Base-by-base conservation (phyloP, 1,140 invertebrate genomes). In the Scaptomyza hsui region DNA sequence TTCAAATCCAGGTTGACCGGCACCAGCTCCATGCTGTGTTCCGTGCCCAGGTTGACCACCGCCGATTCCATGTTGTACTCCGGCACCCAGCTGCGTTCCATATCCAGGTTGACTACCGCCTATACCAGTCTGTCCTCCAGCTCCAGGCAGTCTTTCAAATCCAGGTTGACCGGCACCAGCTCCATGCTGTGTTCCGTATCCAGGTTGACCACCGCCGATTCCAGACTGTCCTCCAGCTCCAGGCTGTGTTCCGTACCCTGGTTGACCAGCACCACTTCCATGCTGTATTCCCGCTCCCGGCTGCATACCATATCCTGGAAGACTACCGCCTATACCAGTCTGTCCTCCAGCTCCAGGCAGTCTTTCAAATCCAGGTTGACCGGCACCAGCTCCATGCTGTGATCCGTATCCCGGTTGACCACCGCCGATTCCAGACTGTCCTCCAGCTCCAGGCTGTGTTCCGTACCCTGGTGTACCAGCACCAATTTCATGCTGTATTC, bases 1-100 rank as follows among this genome's bases (percentile, higher is more conserved):
- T 9, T 57, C 53, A 18, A n/a, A 47, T 24, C 61, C 68, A 0
- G 64, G 29, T 21, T 59, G 65, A 0, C 18, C 16, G 3, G 1
- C 32, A 12, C 32, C 67, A 10, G 9, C n/a, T 19, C 59, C 71
- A 13, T 72, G 48, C 7, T 69, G 77, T 1, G 6, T 0, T 18
- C 74, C 72, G 5, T 49, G 45, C 4, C 72, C 67, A 2, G 68
- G 29, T 16, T 69, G 70, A 6, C 62, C 64, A 4, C 39, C 53
- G 4, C 15, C 45, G 0, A 10, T 1, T 18, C 42, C 62, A 9
- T 42, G 16, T 5, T 57, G 69, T 21, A 26, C 18, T 9, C 55
- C 60, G 24, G n/a, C 1, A 29, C 68, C 67, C 15, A 48, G 12
- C 10, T 57, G 59, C 10, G 21, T 19, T 18, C 57, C 65, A 32